Evolutionary conservation across 2,888 invertebrate species (phyloP), one percentile per base, ranked within the genome.

Genomic region (Xiphydria camelus): DNA sequence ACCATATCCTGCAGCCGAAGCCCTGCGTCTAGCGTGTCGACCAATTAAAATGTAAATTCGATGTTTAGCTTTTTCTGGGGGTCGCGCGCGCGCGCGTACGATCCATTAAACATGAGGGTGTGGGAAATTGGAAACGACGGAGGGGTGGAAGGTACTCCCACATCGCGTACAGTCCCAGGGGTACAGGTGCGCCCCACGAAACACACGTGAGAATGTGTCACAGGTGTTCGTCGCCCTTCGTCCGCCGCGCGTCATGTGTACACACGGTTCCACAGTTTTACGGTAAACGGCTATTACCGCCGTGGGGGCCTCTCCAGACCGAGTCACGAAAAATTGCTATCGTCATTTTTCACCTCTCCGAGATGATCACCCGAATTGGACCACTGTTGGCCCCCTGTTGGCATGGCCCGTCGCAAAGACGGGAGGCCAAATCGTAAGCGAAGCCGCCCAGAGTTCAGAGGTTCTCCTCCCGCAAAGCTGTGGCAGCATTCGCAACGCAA

Each of bases 191-290:
- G 62, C 56, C 40, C 42, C 51, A 47, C 50, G 45, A 47, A 47
- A 53, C 56, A 52, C 65, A 66, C 73, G 71, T 72, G 73, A 69
- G 73, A 73, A 73, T 66, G 62, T 62, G 64, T 64, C 68, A 66
- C 73, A 73, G 73, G 72, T 73, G 73, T 57, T 50, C 43, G 33
- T 26, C 44, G 46, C 26, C 35, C 22, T 37, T 15, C 18, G 19
- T 17, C 29, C 31, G 20, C 19, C 31, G 14, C 40, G 31, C 40
- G 5, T 10, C 9, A 17, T 15, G 34, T 20, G 23, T 23, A n/a
- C n/a, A n/a, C n/a, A n/a, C n/a, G n/a, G n/a, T n/a, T n/a, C n/a
- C n/a, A n/a, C n/a, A n/a, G n/a, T n/a, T n/a, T n/a, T n/a, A n/a
- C n/a, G n/a, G 62, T 59, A 57, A 64, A 64, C 47, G 60, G 47